Evolutionary conservation across 2,888 invertebrate species (phyloP).

Genomic region (Synanthedon tipuliformis): DNA sequence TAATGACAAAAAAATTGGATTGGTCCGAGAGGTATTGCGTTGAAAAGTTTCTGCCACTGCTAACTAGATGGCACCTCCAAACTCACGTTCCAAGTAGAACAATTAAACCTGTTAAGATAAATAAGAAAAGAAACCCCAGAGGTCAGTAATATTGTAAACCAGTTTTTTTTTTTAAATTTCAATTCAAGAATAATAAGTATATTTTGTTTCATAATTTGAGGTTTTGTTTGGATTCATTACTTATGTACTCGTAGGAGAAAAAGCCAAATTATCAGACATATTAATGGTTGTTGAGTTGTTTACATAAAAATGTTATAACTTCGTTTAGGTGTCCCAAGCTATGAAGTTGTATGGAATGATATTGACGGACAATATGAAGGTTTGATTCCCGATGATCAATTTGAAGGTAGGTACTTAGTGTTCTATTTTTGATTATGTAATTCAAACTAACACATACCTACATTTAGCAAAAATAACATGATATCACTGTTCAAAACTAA

Average conservation of each 20-base stretch:
- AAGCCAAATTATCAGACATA: too few species aligned
- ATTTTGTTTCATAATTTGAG: not conserved
- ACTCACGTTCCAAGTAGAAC: conserved; percentile 39
- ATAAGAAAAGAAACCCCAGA: conserved; percentile 62
- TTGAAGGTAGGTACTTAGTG: conserved; percentile 38
- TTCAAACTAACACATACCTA: too few species aligned
- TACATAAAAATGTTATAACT: not conserved
- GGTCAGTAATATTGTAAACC: conserved; percentile 24
- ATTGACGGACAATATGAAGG: conserved; percentile 66
- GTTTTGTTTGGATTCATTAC: not conserved
- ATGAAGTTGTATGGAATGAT: conserved; percentile 79
- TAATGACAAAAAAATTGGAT: conserved; percentile 74
- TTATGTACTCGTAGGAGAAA: too few species aligned
- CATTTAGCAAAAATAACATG: too few species aligned
- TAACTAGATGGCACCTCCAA: conserved; percentile 81
- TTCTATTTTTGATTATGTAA: not conserved
- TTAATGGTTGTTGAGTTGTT: not conserved
- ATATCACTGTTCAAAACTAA: too few species aligned
- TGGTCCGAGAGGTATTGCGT: conserved; percentile 84
- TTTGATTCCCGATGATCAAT: conserved; percentile 72
- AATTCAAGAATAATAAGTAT: too few species aligned
- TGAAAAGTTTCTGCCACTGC: conserved; percentile 80
- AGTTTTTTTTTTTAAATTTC: not conserved
- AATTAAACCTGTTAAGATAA: conserved; percentile 39
- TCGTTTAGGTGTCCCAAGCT: conserved; percentile 72